A percentile compares a stretch with the other conserved stretches of the same genome.
phyloP scores from a whole-genome alignment of 2,888 invertebrate genomes.

The Agrochola circellaris region DNA sequence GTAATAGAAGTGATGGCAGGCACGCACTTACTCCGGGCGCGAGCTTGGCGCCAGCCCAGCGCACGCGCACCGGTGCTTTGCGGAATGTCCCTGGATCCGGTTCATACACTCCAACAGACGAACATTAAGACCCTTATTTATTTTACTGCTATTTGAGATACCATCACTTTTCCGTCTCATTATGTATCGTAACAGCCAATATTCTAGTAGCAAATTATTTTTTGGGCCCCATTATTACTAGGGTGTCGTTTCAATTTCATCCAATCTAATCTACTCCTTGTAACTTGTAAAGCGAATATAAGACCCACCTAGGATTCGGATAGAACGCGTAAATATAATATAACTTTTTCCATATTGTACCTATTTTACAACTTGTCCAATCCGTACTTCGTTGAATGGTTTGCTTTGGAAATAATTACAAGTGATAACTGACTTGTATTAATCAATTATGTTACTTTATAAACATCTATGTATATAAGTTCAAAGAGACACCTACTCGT shows the following conservation, averaged over 20 bases:
- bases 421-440: not conserved
- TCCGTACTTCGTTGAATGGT: not conserved
- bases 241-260: not conserved
- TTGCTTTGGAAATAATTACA: not conserved
- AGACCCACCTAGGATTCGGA: not conserved
- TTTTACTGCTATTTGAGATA: constrained; percentile 22
- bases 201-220: not conserved
- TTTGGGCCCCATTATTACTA: not conserved
- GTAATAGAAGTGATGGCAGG: constrained; percentile 50
- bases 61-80: constrained; percentile 78
- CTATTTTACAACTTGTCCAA: not conserved
- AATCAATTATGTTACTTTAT: not conserved
- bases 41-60: constrained; percentile 63
- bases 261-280: not conserved
- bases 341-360: not conserved
- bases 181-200: not conserved
- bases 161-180: not conserved
- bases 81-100: constrained; percentile 78
- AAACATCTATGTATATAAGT: constrained; percentile 9
- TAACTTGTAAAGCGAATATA: not conserved
- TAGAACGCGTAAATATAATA: not conserved
- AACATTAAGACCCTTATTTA: constrained; percentile 47
- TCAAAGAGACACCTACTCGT: not conserved
- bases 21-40: constrained; percentile 39
- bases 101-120: constrained; percentile 65